Evolutionary conservation across 2,888 invertebrate species (phyloP), one percentile per base, ranked within the genome.

Genomic region (Copidosoma aretas): DNA sequence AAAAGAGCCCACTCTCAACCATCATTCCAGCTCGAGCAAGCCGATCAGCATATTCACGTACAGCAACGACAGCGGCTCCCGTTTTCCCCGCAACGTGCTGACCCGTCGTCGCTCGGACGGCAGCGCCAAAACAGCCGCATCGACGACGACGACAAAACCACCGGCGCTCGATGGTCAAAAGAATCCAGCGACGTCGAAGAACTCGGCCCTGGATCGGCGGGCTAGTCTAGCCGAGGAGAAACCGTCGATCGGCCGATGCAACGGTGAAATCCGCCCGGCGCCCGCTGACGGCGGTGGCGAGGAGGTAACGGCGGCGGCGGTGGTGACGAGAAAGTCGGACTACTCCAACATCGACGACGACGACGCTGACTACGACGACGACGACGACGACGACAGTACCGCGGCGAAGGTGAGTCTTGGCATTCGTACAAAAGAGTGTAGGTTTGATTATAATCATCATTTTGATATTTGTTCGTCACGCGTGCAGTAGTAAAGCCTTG

Each of bases 1-100:
- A 32, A 32, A 32, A 32, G 12, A 41, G 14, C 41, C 14, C 41
- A 8, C 41, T 41, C 41, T 41, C 10, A 41, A 8, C 41, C 10
- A 14, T 41, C 41, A 21, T 75, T 78, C 49, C 71, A 78, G 76
- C 64, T 75, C 78, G 57, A 73, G 69, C 62, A 77, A 78, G 70
- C 58, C 75, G 24, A 67, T 78, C 67, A 66, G 75, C 41, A 73
- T 76, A 19, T 77, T 77, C 65, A 51, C 71, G 51, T 79, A 78
- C 74, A 78, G 75, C 73, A 77, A 53, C 32, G 43, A 12, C 77
- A 62, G 73, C 8, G 3, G 43, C 3, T 15, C 43, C 51, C 71
- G 56, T 43, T 68, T 32, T 3, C 64, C 73, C 10, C 75, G 74
- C 32, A 74, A 71, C 62, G 74, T 75, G 49, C 51, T 74, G 21